A percentile compares a stretch with the other conserved stretches of the same genome.
phyloP scores from a whole-genome alignment of 2,888 invertebrate species.

The Latrodectus elegans region DNA sequence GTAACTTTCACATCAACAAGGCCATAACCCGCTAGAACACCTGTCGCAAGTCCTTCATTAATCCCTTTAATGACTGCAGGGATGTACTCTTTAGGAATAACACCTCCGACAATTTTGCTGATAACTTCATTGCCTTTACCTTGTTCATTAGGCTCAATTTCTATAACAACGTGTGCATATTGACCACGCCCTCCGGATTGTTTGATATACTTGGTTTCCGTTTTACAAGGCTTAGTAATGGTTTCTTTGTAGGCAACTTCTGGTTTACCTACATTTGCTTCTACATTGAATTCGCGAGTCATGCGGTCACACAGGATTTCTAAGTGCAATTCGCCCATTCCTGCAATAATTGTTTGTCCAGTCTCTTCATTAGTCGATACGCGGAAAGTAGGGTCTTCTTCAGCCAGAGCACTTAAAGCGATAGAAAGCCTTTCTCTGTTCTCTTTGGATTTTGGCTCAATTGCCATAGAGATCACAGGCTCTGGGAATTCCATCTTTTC shows the following conservation, averaged over 20 bases:
- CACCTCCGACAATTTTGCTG: slow-evolving; percentile 81
- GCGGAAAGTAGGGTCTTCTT: slow-evolving; percentile 92
- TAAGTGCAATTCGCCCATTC: slow-evolving; percentile 98
- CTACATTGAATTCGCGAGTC: slow-evolving; percentile 89
- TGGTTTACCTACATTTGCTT: slow-evolving; percentile 90
- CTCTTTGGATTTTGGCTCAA: slow-evolving; percentile 90
- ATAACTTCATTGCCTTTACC: slow-evolving; percentile 72
- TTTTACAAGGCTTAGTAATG: slow-evolving; percentile 77
- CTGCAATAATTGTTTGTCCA: slow-evolving; percentile 90
- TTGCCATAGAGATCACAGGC: slow-evolving; percentile 96
- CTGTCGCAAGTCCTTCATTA: slow-evolving; percentile 82
- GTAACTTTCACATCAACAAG: slow-evolving; percentile 83
- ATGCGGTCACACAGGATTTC: slow-evolving; percentile 91
- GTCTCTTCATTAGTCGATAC: slow-evolving; percentile 81
- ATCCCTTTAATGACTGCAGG: slow-evolving; percentile 84
- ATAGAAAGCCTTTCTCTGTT: slow-evolving; percentile 84
- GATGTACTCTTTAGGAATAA: slow-evolving; percentile 80
- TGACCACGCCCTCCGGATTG: slow-evolving; percentile 66
- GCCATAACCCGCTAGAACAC: slow-evolving; percentile 89
- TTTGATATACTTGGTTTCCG: slow-evolving; percentile 16
- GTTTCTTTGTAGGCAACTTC: slow-evolving; percentile 94
- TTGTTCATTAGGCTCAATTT: slow-evolving; percentile 29
- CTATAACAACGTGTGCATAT: slow-evolving; percentile 29
- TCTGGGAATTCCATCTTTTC: slow-evolving; percentile 85
- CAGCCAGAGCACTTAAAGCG: slow-evolving; percentile 85